Percentiles rank a stretch among this genome's conserved stretches.
Conservation (phyloP, 1,140 invertebrate species). For the Diorhabda carinulata region DNA sequence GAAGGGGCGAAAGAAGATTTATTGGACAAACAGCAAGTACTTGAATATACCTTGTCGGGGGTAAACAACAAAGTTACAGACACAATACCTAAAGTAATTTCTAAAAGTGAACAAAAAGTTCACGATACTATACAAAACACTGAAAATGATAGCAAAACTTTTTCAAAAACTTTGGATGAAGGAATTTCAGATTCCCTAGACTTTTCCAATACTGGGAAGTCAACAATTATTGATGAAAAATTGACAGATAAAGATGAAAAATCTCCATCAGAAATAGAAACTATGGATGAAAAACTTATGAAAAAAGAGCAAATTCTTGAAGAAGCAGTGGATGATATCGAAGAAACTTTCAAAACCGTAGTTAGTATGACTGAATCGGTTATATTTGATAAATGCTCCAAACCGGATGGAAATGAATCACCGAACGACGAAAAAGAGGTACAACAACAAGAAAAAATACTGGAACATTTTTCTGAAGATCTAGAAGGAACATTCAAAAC, state of each 20-base stretch:
- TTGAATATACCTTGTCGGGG: too few species aligned
- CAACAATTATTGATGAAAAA: too few species aligned
- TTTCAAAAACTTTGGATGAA: too few species aligned
- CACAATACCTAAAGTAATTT: too few species aligned
- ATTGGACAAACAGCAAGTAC: too few species aligned
- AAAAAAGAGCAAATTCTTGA: conserved; percentile 28
- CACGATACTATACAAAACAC: too few species aligned
- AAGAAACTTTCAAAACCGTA: conserved; percentile 20
- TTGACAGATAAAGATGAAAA: conserved; percentile 7
- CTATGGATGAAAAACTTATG: conserved; percentile 16
- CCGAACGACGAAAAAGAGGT: not conserved
- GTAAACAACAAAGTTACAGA: too few species aligned
- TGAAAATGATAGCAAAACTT: too few species aligned
- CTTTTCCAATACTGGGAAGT: too few species aligned
- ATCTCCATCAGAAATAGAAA: conserved; percentile 1
- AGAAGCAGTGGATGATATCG: conserved; percentile 22
- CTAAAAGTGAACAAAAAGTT: too few species aligned
- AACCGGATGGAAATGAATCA: not conserved
- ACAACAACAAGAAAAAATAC: not conserved
- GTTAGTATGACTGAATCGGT: conserved; percentile 25
- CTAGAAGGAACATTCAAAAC: conserved; percentile 16
- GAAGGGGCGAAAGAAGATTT: too few species aligned
- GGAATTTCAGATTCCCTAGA: too few species aligned
- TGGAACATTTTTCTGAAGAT: conserved; percentile 7
- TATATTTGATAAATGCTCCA: conserved; percentile 27